phyloP scores from a whole-genome alignment of 2,797 vertebrate genomes.

The Nasua narica region DNA sequence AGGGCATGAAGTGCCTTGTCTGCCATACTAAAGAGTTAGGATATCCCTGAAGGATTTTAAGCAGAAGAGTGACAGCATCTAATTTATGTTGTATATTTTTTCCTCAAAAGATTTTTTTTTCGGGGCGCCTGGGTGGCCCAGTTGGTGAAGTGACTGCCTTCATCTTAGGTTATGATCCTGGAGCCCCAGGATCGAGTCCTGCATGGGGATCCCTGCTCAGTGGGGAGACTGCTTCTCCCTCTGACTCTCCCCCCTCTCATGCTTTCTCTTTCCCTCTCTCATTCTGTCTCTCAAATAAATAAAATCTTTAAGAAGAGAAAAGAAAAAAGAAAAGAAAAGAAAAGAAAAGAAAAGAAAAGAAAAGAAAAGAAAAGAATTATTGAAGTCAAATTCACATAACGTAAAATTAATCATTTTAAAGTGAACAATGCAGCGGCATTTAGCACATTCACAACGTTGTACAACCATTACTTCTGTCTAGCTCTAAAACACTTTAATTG shows the following conservation, averaged over 20 bases:
- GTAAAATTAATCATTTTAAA: slow-evolving; percentile 20
- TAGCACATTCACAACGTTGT: background rate
- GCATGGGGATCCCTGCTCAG: too few relatives aligned
- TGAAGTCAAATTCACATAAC: background rate
- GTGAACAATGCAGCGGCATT: background rate
- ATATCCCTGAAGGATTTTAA: background rate
- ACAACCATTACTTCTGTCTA: background rate
- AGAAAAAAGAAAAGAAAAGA: too few relatives aligned
- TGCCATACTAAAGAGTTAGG: background rate
- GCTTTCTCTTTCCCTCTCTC: background rate
- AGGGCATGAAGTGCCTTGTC: background rate
- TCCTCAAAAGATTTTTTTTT: background rate
- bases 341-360: too few relatives aligned
- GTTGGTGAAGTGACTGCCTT: too few relatives aligned
- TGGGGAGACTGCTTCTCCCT: too few relatives aligned
- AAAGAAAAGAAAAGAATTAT: background rate
- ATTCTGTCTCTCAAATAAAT: too few relatives aligned
- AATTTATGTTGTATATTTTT: background rate
- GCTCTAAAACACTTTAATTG: background rate
- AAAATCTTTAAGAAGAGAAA: too few relatives aligned
- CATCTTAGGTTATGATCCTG: too few relatives aligned
- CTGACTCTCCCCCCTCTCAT: too few relatives aligned
- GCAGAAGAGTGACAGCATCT: background rate
- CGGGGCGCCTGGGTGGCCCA: too few relatives aligned
- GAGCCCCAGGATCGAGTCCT: too few relatives aligned